A percentile compares a stretch with the other conserved stretches of the same genome.
These are phyloP conservation scores for Plectropomus leopardus DNA, from an alignment of 2,113 vertebrate genomes.

Conservation along the genomic window DNA sequence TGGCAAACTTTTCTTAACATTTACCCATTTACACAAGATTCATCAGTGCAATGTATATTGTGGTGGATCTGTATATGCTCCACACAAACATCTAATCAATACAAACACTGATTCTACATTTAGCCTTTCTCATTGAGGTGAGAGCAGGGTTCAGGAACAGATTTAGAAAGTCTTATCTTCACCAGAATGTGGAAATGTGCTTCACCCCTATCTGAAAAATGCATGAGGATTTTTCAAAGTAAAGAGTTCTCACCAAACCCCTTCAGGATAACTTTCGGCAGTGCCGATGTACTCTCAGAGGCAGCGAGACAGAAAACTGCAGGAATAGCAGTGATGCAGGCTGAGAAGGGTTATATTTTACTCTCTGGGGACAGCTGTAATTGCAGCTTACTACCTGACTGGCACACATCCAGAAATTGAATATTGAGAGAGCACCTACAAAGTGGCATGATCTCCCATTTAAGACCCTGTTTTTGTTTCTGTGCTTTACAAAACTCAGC, in stretches of 20 bases:
- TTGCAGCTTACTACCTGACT: constrained; percentile 32
- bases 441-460: constrained; percentile 18
- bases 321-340: constrained; percentile 6
- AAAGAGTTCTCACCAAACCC: constrained; percentile 8
- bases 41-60: background rate
- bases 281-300: background rate
- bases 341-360: constrained; percentile 16
- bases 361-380: constrained; percentile 45
- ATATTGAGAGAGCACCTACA: constrained; percentile 35
- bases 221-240: constrained; percentile 7
- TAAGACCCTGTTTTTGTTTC: constrained; percentile 4
- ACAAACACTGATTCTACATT: background rate
- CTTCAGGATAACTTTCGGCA: constrained; percentile 1
- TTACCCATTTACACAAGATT: background rate
- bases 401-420: constrained; percentile 26
- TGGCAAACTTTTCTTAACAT: background rate
- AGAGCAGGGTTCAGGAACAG: background rate
- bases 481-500: constrained; percentile 11
- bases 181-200: background rate
- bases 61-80: background rate
- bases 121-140: background rate
- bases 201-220: background rate
- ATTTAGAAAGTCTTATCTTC: background rate
- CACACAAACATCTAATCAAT: background rate
- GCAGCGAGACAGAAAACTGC: constrained; percentile 14